Percentiles rank a stretch among this genome's conserved stretches.
Evolutionary conservation across 1,140 invertebrate species (phyloP).

Genomic region (Phocides pigmalion): DNA sequence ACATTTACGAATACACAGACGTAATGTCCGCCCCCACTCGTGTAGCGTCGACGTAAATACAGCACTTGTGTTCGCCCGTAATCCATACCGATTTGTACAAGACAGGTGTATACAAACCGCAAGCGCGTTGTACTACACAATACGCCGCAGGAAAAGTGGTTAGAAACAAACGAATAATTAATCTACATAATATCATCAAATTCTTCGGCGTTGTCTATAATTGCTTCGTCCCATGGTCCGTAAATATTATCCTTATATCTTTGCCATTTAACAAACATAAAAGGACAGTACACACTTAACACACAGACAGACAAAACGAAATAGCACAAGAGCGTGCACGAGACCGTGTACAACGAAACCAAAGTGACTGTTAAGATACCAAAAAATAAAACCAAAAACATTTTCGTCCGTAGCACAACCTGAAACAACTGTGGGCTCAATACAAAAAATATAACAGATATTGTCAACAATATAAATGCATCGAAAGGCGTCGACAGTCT

Average conservation of each 20-base stretch:
- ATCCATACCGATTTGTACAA: too few species aligned
- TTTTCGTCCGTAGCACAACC: conserved; percentile 80
- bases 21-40: too few species aligned
- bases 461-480: conserved; percentile 94
- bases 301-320: conserved; percentile 87
- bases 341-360: conserved; percentile 85
- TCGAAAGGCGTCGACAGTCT: conserved; percentile 92
- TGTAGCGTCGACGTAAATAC: too few species aligned
- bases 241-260: conserved; percentile 96
- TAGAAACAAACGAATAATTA: too few species aligned
- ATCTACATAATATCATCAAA: conserved; percentile 65
- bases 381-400: conserved; percentile 58
- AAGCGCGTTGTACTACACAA: too few species aligned
- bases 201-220: conserved; percentile 86
- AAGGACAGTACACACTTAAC: conserved; percentile 90
- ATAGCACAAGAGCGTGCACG: conserved; percentile 83
- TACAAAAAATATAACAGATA: conserved; percentile 94
- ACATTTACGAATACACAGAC: too few species aligned
- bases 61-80: too few species aligned
- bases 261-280: conserved; percentile 92
- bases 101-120: too few species aligned
- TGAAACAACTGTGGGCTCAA: conserved; percentile 92
- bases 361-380: conserved; percentile 68
- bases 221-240: conserved; percentile 97
- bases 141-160: too few species aligned